Base-by-base conservation (phyloP, 2,113 vertebrate genomes). In the Hemiprocne comata region DNA sequence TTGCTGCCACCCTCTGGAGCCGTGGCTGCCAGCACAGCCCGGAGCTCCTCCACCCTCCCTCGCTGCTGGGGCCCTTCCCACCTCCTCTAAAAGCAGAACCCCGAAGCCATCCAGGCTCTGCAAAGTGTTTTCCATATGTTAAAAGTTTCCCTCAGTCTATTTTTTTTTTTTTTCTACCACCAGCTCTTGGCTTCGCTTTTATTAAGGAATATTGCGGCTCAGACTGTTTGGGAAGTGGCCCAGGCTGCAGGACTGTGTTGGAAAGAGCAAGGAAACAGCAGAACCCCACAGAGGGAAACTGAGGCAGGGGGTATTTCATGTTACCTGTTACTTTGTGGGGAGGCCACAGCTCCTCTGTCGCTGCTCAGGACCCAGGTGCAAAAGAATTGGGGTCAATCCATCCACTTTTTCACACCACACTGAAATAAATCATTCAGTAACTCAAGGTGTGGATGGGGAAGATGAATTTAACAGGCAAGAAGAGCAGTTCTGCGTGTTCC, bases 1-100 rank as follows among this genome's bases (percentile, higher is more conserved):
- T 50, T 95, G 95, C 95, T 96, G 96, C 96, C 94, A 85, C 89
- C 93, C 61, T 3, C 81, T 1, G 87, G 94, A 87, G 81, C 50
- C 1, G 4, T 3, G 1, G 53, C 62, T 20, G 42, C 74, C 60
- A 46, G 64, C 65, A 28, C 15, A 9, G 44, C 66, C 55, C 1
- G 0, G 25, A 25, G 71, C 65, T 66, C 69, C 57, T 40, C 20
- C 13, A 17, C 62, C 46, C 14, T 64, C 51, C 65, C 60, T 51
- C 7, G 0, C 46, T 55, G 61, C 81, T 13, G 28, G 58, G 34
- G 16, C 7, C 55, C 40, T 54, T 38, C 71, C 17, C 20, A 7
- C 0, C 1, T 6, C 60, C 58, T 65, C 3, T 6, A 1, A 46
- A 40, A 70, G 40, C 53, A 12, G 48, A 67, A 18, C 78, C 78